phyloP scores from a whole-genome alignment of 2,888 invertebrate genomes.

The Sarcophaga caerulescens region DNA sequence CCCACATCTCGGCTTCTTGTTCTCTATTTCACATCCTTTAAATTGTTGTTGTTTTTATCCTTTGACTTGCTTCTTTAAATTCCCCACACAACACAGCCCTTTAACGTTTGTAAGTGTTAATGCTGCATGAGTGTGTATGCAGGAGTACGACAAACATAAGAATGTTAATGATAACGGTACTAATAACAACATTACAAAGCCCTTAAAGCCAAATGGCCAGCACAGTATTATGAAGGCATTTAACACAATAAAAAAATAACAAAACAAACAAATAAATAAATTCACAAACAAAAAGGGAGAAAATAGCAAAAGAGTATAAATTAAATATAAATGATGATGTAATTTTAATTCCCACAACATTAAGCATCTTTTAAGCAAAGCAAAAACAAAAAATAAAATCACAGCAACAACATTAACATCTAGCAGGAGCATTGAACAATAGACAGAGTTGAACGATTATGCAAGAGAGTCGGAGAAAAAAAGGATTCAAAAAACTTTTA shows the following conservation, averaged over 20 bases:
- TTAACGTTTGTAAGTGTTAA: not conserved
- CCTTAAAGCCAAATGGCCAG: conserved; percentile 73
- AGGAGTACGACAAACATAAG: conserved; percentile 1
- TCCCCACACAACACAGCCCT: conserved; percentile 20
- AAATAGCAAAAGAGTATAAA: conserved; percentile 37
- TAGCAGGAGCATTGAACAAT: not conserved
- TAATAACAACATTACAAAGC: conserved; percentile 24
- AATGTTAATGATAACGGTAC: conserved; percentile 11
- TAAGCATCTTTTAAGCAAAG: conserved; percentile 50
- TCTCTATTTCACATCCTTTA: not conserved
- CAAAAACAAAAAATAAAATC: not conserved
- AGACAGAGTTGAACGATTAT: too few species aligned
- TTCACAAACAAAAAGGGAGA: conserved; percentile 12
- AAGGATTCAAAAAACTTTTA: conserved; percentile 15
- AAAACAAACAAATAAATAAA: conserved; percentile 31
- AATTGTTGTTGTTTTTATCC: not conserved
- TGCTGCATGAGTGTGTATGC: not conserved
- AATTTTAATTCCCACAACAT: conserved; percentile 64
- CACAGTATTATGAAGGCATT: conserved; percentile 25
- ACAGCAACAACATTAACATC: not conserved
- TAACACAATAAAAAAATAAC: conserved; percentile 18
- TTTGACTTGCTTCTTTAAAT: conserved; percentile 2
- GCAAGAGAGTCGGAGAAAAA: not conserved
- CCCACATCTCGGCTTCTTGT: not conserved
- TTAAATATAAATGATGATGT: conserved; percentile 58